A percentile compares a stretch with the other conserved stretches of the same genome.
These are phyloP conservation scores for Linurgus olivaceus DNA, from an alignment of 2,797 vertebrate species.

Conservation along the genomic window DNA sequence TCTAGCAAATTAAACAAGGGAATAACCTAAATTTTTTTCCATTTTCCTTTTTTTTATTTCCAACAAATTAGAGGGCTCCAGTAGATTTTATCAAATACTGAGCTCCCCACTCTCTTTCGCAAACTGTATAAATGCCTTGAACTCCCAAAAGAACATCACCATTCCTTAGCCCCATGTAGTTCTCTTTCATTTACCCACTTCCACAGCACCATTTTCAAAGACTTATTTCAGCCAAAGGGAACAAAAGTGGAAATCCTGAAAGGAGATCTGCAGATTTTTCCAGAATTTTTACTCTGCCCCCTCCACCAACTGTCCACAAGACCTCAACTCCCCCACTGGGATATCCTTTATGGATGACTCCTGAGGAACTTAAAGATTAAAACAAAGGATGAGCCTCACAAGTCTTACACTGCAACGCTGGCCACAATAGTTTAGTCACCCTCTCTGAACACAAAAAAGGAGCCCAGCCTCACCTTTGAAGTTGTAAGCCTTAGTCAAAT, in stretches of 20 bases:
- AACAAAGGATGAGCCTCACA: conserved; percentile 37
- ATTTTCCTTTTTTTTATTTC: conserved; percentile 53
- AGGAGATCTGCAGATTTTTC: conserved; percentile 64
- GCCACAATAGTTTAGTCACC: conserved; percentile 30
- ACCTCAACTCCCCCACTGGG: conserved; percentile 12
- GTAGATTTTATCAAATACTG: conserved; percentile 66
- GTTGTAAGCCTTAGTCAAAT: conserved; percentile 24
- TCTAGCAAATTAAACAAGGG: conserved; percentile 69
- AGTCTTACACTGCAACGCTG: neutral
- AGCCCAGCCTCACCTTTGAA: conserved; percentile 16
- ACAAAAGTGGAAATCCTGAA: conserved; percentile 72
- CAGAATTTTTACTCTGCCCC: conserved; percentile 55
- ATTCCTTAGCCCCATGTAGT: conserved; percentile 64
- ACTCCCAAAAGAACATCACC: conserved; percentile 67
- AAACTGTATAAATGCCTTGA: conserved; percentile 68
- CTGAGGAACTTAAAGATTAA: conserved; percentile 61
- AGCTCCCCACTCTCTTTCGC: conserved; percentile 58
- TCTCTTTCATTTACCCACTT: conserved; percentile 73
- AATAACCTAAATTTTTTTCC: conserved; percentile 66
- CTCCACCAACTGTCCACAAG: conserved; percentile 64
- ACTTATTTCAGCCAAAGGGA: conserved; percentile 70
- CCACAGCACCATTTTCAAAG: conserved; percentile 71
- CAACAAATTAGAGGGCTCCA: conserved; percentile 68
- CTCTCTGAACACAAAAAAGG: conserved; percentile 22
- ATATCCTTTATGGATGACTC: conserved; percentile 62